Percentiles rank a stretch among this genome's conserved stretches.
These are phyloP conservation scores for Bombus breviceps DNA, from an alignment of 1,140 invertebrate genomes.

Conservation along the genomic window DNA sequence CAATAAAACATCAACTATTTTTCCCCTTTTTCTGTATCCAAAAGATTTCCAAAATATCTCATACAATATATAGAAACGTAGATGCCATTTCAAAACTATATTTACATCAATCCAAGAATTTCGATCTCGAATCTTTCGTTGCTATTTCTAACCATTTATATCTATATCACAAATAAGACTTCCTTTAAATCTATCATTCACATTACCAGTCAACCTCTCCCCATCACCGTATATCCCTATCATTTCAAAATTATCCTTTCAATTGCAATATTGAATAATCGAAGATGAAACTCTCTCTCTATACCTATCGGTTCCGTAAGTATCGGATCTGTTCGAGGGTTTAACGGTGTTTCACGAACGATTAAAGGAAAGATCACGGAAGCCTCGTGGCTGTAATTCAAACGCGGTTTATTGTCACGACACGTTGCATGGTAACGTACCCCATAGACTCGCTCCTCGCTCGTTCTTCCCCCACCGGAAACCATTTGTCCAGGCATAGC, in stretches of 20 bases:
- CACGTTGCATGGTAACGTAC: slow-evolving; percentile 21
- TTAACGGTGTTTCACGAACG: neutral
- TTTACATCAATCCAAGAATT: neutral
- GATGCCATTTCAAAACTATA: neutral
- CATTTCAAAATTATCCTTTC: neutral
- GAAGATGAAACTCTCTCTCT: neutral
- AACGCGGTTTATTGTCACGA: slow-evolving; percentile 53
- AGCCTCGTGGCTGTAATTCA: slow-evolving; percentile 27
- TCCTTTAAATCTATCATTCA: neutral
- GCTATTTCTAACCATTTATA: neutral
- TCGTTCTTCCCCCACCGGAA: slow-evolving; percentile 36
- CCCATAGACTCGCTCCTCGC: neutral
- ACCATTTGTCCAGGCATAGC: slow-evolving; percentile 67
- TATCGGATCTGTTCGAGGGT: neutral
- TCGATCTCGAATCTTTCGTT: neutral
- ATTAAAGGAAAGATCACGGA: slow-evolving; percentile 29
- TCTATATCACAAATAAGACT: neutral
- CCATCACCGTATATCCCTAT: no score
- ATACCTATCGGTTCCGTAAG: neutral
- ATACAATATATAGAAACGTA: no score
- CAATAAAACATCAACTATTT: no score
- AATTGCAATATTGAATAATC: neutral
- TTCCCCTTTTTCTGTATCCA: no score
- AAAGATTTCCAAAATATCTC: no score
- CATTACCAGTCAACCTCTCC: no score